A percentile compares a stretch with the other conserved stretches of the same genome.
Evolutionary conservation across 2,888 invertebrate genomes (phyloP).

Genomic region (Anticlea derivata): DNA sequence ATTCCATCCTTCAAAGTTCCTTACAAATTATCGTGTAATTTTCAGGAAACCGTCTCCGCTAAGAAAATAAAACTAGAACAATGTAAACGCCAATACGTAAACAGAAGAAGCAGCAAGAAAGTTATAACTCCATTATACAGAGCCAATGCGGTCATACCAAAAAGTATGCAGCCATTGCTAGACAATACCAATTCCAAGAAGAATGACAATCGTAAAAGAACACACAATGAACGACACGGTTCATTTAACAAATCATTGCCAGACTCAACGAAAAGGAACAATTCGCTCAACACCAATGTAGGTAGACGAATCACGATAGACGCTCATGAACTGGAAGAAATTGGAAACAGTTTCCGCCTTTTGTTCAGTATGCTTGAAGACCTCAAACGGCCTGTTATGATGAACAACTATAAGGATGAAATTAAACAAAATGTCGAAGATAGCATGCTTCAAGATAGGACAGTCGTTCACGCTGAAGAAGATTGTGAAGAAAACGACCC

Average conservation of each 20-base stretch:
- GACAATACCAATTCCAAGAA: conserved; percentile 35
- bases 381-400: conserved; percentile 41
- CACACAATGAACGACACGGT: conserved; percentile 36
- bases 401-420: conserved; percentile 9
- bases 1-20: too few relatives aligned
- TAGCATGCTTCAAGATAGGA: background rate
- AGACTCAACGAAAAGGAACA: conserved; percentile 54
- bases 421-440: conserved; percentile 9
- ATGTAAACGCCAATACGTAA: conserved; percentile 49
- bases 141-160: conserved; percentile 55
- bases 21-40: too few relatives aligned
- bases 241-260: conserved; percentile 49
- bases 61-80: conserved; percentile 50
- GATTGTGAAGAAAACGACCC: conserved; percentile 22
- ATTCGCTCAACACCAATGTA: conserved; percentile 29
- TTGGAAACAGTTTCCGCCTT: conserved; percentile 50
- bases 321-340: conserved; percentile 46
- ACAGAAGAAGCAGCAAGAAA: conserved; percentile 49
- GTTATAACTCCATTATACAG: conserved; percentile 53
- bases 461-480: conserved; percentile 17
- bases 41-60: conserved; percentile 39
- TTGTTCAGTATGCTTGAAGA: conserved; percentile 53
- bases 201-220: conserved; percentile 43
- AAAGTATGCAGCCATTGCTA: conserved; percentile 41
- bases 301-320: conserved; percentile 39